Conservation (phyloP, 2,113 vertebrate species). For the Mormoops blainvillei region DNA sequence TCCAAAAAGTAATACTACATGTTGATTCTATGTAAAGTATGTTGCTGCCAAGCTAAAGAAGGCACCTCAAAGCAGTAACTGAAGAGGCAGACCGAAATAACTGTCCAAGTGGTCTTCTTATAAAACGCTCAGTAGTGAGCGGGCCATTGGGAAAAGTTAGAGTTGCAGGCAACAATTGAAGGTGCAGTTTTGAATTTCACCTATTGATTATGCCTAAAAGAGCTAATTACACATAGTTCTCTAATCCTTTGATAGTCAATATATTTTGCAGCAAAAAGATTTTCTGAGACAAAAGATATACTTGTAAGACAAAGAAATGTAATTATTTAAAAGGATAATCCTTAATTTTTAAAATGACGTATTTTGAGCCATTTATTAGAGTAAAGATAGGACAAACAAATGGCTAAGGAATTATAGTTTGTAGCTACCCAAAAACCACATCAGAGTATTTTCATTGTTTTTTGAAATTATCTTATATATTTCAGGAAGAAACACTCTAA, state of each 20-base stretch:
- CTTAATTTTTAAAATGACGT: not conserved
- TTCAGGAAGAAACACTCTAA: slow-evolving; percentile 61
- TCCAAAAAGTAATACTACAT: not conserved
- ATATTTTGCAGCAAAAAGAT: not conserved
- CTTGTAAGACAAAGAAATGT: not conserved
- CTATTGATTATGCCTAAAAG: not conserved
- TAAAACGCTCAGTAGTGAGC: not conserved
- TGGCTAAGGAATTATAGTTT: slow-evolving; percentile 14
- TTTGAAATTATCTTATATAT: slow-evolving; percentile 63
- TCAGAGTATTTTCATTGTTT: slow-evolving; percentile 46
- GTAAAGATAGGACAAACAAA: not conserved
- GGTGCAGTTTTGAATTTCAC: not conserved
- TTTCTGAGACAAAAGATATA: not conserved
- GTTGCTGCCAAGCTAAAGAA: slow-evolving; percentile 9
- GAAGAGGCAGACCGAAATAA: slow-evolving; percentile 31
- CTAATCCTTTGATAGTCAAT: not conserved
- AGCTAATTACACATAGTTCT: not conserved
- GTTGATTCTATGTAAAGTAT: slow-evolving; percentile 2
- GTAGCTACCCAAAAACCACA: slow-evolving; percentile 60
- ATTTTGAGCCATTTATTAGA: not conserved
- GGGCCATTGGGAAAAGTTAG: not conserved
- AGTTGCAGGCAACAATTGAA: slow-evolving; percentile 24
- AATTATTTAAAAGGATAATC: not conserved
- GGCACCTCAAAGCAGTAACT: not conserved
- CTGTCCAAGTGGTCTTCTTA: not conserved